A percentile compares a stretch with the other conserved stretches of the same genome.
phyloP scores from a whole-genome alignment of 2,888 invertebrate species.

The Callyntrura guangdongensis region DNA sequence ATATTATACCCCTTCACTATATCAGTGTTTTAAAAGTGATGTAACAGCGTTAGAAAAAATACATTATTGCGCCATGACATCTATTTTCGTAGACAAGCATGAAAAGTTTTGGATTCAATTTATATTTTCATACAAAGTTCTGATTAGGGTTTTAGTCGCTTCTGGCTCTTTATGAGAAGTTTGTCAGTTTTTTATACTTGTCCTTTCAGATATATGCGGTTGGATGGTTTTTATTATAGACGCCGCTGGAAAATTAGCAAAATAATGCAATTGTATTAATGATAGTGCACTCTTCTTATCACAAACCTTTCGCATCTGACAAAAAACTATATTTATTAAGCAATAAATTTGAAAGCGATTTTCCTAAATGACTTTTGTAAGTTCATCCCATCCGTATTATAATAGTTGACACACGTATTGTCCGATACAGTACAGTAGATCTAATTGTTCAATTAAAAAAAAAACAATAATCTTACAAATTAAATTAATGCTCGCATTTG shows the following conservation, averaged over 20 bases:
- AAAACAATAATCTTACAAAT: too few relatives aligned
- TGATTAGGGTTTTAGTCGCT: neutral
- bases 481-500: too few relatives aligned
- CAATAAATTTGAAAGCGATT: neutral
- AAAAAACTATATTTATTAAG: neutral
- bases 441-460: too few relatives aligned
- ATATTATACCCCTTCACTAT: neutral
- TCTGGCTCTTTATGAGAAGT: neutral
- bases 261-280: conserved; percentile 19
- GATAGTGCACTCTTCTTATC: neutral
- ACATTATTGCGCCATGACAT: neutral
- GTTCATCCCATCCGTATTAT: too few relatives aligned
- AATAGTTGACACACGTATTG: too few relatives aligned
- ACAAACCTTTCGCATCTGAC: neutral
- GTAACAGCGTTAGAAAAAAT: neutral
- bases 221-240: neutral
- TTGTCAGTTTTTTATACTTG: conserved; percentile 10
- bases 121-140: neutral
- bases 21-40: neutral
- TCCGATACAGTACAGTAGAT: too few relatives aligned
- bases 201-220: conserved; percentile 6
- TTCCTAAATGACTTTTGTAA: too few relatives aligned
- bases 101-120: neutral
- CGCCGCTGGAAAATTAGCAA: neutral
- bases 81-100: neutral